Base-by-base conservation (phyloP, 2,113 vertebrate species). In the Tichodroma muraria region DNA sequence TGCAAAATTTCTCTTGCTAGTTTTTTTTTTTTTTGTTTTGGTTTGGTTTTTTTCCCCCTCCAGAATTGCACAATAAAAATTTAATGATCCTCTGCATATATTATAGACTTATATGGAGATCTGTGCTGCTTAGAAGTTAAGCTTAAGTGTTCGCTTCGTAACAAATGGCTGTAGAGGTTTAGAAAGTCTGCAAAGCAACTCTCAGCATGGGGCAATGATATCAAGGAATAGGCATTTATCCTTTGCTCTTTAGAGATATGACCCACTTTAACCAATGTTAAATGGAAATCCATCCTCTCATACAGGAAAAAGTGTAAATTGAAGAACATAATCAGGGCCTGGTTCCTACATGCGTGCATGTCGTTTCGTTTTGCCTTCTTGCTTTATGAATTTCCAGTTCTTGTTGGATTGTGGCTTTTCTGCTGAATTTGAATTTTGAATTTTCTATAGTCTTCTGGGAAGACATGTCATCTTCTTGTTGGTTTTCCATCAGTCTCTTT, bases 1-100 rank as follows among this genome's bases (percentile, higher is more conserved):
- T n/a, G n/a, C 33, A 70, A 71, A 82, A 61, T 65, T 72, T 77
- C 11, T 1, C 81, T 83, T 61, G 15, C 30, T 63, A 44, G 8
- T 37, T 86, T 82, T 14, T 1, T n/a, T 14, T 1, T n/a, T 82
- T 68, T 49, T 89, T 77, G 8, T 6, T 59, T 71, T 45, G 4
- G 0, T 3, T 72, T 54, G 7, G 0, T 20, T 40, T 47, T 42
- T 57, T 73, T 17, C 13, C 6, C 63, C 45, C 66, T 90, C 42
- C 42, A 88, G 76, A 91, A 73, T 37, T 63, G 35, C 59, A 59
- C 59, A 71, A 66, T 94, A 70, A 94, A 97, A 94, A 45, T 63
- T 59, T 92, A 87, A 93, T 94, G 78, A 91, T 70, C 22, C 24
- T 63, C n/a, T 92, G 89, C 66, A 66, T 94, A 40, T 81, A 84